Conservation (phyloP, 2,113 vertebrate genomes). For the Chlorodrepanis virens region DNA sequence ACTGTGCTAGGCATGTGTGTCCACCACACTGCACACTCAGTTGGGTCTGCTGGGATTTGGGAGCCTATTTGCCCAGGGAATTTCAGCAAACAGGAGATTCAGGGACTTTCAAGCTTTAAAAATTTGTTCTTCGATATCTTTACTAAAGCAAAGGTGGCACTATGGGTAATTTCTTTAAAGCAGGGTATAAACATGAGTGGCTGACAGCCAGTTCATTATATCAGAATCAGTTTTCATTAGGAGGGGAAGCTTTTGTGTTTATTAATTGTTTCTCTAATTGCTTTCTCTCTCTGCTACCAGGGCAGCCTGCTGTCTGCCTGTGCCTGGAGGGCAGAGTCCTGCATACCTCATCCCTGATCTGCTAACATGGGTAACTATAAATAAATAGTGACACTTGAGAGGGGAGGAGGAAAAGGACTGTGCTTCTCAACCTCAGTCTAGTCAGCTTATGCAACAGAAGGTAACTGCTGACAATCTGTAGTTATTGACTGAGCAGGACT, state of each 20-base stretch:
- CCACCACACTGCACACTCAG: background rate
- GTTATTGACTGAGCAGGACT: background rate
- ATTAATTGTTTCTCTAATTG: slow-evolving; percentile 34
- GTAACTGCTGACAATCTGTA: background rate
- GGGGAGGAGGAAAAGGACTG: background rate
- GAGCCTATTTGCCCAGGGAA: background rate
- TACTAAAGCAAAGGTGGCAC: background rate
- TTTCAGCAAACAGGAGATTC: background rate
- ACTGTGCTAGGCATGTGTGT: background rate
- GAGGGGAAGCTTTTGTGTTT: background rate
- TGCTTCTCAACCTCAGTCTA: background rate
- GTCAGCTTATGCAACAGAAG: background rate
- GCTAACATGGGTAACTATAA: slow-evolving; percentile 32
- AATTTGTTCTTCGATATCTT: background rate
- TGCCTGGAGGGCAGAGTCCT: background rate
- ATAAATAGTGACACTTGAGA: slow-evolving; percentile 41
- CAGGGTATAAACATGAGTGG: background rate
- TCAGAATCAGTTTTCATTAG: background rate
- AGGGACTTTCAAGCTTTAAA: background rate
- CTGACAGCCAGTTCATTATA: background rate
- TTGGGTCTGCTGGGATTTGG: background rate
- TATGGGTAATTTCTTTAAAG: background rate
- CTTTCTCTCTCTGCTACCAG: background rate
- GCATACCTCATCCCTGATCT: background rate
- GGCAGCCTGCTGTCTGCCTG: background rate